Evolutionary conservation across 2,888 invertebrate genomes (phyloP).

Genomic region (Torymus tubicola): DNA sequence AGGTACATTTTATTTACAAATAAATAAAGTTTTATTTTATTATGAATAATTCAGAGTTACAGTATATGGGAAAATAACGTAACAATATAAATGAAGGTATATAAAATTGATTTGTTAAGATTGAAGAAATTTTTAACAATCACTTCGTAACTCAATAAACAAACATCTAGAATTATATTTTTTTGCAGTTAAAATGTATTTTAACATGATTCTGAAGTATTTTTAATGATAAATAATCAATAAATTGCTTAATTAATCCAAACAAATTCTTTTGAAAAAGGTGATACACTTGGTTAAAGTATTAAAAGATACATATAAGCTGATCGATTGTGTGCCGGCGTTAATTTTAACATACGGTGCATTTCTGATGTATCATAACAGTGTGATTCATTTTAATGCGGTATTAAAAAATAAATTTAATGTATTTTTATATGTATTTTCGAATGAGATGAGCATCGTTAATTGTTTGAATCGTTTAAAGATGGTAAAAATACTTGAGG

Average conservation of each 20-base stretch:
- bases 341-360: constrained; percentile 28
- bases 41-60: no score
- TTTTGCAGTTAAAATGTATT: no score
- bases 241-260: neutral
- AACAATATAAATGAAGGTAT: no score
- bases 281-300: constrained; percentile 40
- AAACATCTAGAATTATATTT: no score
- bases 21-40: neutral
- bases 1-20: constrained; percentile 16
- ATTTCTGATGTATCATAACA: constrained; percentile 12
- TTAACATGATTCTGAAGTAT: no score
- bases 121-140: no score
- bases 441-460: constrained; percentile 1
- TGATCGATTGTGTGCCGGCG: constrained; percentile 40
- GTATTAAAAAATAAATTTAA: constrained; percentile 8
- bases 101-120: no score
- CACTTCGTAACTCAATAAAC: no score
- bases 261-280: constrained; percentile 16
- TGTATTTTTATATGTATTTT: neutral
- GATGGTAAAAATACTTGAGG: constrained; percentile 27
- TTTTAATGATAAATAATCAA: no score
- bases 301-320: constrained; percentile 4
- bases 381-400: neutral
- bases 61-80: no score
- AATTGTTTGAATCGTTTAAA: constrained; percentile 2